phyloP scores from a whole-genome alignment of 2,113 vertebrate species.

The Pelodiscus sinensis region DNA sequence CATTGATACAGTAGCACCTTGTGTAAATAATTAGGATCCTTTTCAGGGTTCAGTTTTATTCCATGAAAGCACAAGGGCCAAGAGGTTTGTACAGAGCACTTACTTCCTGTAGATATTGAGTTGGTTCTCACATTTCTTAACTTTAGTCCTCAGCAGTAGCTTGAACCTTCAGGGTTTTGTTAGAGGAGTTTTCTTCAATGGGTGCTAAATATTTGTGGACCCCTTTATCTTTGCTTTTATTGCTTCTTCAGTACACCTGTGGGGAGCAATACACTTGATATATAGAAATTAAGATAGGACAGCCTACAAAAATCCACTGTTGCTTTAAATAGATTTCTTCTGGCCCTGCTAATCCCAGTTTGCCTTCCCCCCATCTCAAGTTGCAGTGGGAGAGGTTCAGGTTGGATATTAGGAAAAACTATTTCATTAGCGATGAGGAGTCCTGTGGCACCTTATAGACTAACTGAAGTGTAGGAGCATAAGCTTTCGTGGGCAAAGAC shows the following conservation, averaged over 20 bases:
- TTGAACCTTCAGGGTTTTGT: not conserved
- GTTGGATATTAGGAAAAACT: no score
- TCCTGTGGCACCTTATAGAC: no score
- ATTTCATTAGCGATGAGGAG: no score
- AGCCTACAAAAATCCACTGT: not conserved
- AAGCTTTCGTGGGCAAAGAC: no score
- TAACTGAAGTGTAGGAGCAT: no score
- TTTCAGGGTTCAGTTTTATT: not conserved
- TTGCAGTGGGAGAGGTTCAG: no score
- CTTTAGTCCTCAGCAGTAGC: not conserved
- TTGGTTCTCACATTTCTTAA: not conserved
- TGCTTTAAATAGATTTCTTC: not conserved
- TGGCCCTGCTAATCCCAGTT: not conserved
- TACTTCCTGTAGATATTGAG: not conserved
- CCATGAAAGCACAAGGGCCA: rapidly evolving
- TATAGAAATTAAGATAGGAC: not conserved
- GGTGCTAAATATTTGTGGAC: not conserved
- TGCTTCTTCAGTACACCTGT: not conserved
- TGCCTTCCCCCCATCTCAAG: not conserved
- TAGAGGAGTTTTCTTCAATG: not conserved
- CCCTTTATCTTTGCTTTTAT: not conserved
- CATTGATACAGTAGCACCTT: not conserved
- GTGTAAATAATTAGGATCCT: not conserved
- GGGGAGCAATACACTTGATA: not conserved
- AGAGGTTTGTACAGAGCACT: not conserved